Percentiles rank a stretch among this genome's conserved stretches.
phyloP scores from a whole-genome alignment of 53 echinoderm and acorn worm species.

The Arbacia lixula region DNA sequence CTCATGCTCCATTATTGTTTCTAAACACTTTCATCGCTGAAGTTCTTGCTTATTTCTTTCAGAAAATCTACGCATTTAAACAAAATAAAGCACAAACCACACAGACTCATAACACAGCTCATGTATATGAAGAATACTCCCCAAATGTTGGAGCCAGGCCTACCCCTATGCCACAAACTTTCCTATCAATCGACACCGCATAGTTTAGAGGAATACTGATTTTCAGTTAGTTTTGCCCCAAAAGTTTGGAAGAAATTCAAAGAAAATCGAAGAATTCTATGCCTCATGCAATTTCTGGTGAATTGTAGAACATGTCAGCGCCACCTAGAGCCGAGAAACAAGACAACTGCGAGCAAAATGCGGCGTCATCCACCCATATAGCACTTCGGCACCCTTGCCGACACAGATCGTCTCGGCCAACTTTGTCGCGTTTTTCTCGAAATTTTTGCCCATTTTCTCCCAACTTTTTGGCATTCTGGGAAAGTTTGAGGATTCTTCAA shows the following conservation, averaged over 20 bases:
- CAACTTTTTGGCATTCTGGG: neutral
- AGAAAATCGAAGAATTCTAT: neutral
- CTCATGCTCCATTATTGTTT: no score
- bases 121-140: no score
- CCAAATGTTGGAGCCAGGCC: no score
- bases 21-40: no score
- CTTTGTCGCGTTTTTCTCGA: neutral
- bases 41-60: no score
- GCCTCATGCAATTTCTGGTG: no score
- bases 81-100: no score
- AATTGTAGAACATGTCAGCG: slow-evolving; percentile 6
- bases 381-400: slow-evolving; percentile 52
- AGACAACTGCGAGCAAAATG: neutral
- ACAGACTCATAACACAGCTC: no score
- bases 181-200: slow-evolving; percentile 2
- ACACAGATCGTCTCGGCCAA: neutral
- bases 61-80: no score
- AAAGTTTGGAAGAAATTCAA: slow-evolving; percentile 22
- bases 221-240: neutral
- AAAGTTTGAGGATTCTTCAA: slow-evolving; percentile 7
- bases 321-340: slow-evolving; percentile 33
- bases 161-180: no score
- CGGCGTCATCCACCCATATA: neutral
- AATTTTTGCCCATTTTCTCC: neutral
- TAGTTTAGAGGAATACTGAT: slow-evolving; percentile 24